Conservation (phyloP, 2,888 invertebrate genomes). For the Macrosoma leucophasiata region DNA sequence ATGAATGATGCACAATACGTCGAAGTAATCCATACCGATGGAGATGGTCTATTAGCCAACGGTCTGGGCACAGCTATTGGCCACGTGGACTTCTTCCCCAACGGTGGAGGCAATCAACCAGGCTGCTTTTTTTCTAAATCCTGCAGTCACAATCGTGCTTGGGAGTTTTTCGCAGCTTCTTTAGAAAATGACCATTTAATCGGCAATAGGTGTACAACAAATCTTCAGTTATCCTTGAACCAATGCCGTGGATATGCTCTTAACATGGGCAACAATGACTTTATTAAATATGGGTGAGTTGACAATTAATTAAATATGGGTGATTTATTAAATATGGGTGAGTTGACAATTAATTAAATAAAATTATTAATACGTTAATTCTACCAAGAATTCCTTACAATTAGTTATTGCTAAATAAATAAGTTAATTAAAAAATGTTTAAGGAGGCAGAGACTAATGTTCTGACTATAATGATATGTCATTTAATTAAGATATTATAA, state of each 20-base stretch:
- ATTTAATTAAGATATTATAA: too few species aligned
- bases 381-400: too few species aligned
- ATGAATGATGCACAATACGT: constrained; percentile 44
- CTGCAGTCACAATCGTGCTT: constrained; percentile 47
- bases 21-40: constrained; percentile 55
- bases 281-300: constrained; percentile 39
- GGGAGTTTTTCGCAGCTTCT: constrained; percentile 41
- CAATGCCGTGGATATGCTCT: constrained; percentile 34
- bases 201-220: constrained; percentile 35
- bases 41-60: constrained; percentile 32
- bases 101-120: constrained; percentile 84
- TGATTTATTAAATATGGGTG: constrained; percentile 39
- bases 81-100: constrained; percentile 91
- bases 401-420: too few species aligned
- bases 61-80: constrained; percentile 86
- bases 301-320: constrained; percentile 6
- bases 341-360: constrained; percentile 21
- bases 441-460: too few species aligned
- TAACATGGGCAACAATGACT: constrained; percentile 35
- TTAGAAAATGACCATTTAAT: constrained; percentile 29
- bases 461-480: too few species aligned
- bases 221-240: constrained; percentile 33
- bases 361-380: constrained; percentile 1
- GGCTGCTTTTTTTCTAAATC: constrained; percentile 39
- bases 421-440: too few species aligned